These are phyloP conservation scores for Drosophila siamana DNA, from an alignment of 2,888 invertebrate species.

Conservation along the genomic window DNA sequence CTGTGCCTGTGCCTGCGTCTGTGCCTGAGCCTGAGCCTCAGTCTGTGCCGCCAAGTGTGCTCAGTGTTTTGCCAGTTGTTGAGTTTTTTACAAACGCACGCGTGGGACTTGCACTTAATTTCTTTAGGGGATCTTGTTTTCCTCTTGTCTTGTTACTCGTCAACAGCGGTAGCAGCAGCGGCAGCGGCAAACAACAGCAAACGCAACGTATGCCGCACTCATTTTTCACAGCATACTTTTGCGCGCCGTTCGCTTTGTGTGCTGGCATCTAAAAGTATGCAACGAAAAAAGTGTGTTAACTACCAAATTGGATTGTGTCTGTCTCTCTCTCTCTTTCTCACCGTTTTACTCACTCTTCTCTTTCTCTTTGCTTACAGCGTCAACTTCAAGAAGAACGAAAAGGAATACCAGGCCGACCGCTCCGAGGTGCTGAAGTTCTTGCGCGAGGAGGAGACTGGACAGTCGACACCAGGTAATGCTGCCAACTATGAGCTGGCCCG, in stretches of 20 bases:
- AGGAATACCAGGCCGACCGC: conserved; percentile 93
- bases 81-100: conserved; percentile 62
- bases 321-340: neutral
- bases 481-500: conserved; percentile 80
- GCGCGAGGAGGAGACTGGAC: conserved; percentile 93
- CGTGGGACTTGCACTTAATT: conserved; percentile 79
- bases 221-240: conserved; percentile 67
- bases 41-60: conserved; percentile 31
- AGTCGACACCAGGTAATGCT: conserved; percentile 88
- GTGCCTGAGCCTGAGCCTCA: conserved; percentile 13
- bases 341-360: neutral
- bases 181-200: too few relatives aligned
- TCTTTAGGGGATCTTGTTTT: conserved; percentile 69
- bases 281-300: conserved; percentile 28
- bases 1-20: conserved; percentile 16
- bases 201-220: conserved; percentile 53
- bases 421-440: conserved; percentile 96
- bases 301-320: conserved; percentile 15
- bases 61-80: conserved; percentile 32
- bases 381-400: conserved; percentile 98
- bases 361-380: conserved; percentile 88
- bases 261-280: conserved; percentile 62
- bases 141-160: conserved; percentile 12
- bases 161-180: too few relatives aligned
- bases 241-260: conserved; percentile 30